phyloP scores from a whole-genome alignment of 2,113 vertebrate species.

The Irena cyanogastra region DNA sequence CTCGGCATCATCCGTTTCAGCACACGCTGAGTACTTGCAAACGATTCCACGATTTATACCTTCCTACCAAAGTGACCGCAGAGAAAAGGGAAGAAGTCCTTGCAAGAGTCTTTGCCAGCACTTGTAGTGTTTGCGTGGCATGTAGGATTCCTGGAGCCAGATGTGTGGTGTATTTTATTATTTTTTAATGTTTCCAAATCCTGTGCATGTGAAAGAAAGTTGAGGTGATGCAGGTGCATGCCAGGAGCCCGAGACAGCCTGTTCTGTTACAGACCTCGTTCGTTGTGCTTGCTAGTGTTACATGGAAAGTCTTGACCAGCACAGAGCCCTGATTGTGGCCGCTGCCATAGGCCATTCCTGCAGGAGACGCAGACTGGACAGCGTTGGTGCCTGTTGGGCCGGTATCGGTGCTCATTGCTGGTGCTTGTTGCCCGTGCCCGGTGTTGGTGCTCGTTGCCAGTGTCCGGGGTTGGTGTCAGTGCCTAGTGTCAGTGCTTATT shows the following conservation, averaged over 20 bases:
- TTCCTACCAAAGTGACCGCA: background rate
- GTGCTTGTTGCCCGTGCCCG: background rate
- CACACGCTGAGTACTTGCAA: background rate
- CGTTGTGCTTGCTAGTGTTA: background rate
- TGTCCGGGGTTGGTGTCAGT: fast-evolving
- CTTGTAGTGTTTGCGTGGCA: fast-evolving
- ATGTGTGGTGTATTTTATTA: background rate
- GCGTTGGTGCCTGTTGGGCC: background rate
- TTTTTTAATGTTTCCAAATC: background rate
- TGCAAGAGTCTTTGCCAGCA: background rate
- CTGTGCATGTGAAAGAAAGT: background rate
- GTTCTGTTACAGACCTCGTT: background rate
- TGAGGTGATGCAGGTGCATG: background rate
- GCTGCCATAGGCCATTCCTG: background rate
- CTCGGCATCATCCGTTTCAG: fast-evolving
- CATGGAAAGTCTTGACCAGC: background rate
- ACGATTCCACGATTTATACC: background rate
- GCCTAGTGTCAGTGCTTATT: background rate
- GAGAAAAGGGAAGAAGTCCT: background rate
- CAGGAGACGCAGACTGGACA: background rate
- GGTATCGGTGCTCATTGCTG: fast-evolving
- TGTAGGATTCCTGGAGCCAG: fast-evolving
- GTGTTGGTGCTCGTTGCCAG: background rate
- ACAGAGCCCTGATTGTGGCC: background rate
- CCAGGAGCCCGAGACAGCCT: background rate